These are phyloP conservation scores for Epinephelus malabaricus DNA, from an alignment of 2,797 vertebrate genomes.

Conservation along the genomic window DNA sequence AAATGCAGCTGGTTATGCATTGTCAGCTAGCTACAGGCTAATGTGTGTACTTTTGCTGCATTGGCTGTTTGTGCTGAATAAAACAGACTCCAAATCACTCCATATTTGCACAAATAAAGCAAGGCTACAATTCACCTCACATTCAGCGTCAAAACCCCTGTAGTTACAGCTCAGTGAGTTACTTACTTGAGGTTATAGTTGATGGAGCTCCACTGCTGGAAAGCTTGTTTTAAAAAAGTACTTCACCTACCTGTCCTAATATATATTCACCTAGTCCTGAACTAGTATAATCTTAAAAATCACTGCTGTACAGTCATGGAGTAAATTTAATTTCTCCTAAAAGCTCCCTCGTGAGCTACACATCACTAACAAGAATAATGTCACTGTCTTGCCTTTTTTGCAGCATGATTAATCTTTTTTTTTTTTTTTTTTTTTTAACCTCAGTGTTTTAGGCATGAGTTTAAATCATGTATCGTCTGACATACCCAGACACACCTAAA, in stretches of 20 bases:
- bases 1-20: not conserved
- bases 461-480: constrained; percentile 7
- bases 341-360: not conserved
- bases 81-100: constrained; percentile 25
- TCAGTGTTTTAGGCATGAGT: not conserved
- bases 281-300: not conserved
- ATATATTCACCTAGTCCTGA: not conserved
- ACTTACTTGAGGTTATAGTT: not conserved
- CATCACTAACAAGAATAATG: not conserved
- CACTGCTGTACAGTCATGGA: not conserved
- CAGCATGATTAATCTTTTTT: constrained; percentile 8
- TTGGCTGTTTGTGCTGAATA: constrained; percentile 16
- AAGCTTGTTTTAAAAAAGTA: not conserved
- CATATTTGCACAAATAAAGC: constrained; percentile 20
- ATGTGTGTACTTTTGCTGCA: constrained; percentile 9
- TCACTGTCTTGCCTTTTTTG: constrained; percentile 9
- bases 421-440: constrained; percentile 11
- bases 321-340: not conserved
- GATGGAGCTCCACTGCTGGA: not conserved
- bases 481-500: not conserved
- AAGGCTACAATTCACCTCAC: constrained; percentile 1
- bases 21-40: constrained; percentile 27
- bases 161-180: not conserved
- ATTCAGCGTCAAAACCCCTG: not conserved
- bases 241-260: not conserved